phyloP scores from a whole-genome alignment of 2,888 invertebrate species.

The Kryphioiulus occultus region DNA sequence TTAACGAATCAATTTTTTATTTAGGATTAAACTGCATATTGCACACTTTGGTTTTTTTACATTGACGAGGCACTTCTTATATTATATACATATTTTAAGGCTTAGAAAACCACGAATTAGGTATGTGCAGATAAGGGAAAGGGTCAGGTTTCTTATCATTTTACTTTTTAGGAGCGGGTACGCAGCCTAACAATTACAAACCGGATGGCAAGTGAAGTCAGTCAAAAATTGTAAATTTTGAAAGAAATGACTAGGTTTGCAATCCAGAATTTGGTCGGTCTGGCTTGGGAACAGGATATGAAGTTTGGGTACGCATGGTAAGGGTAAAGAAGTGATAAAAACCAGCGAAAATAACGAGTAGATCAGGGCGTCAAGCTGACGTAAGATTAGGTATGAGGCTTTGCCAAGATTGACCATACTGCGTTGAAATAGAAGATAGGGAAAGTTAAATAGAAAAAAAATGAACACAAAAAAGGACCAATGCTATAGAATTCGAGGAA shows the following conservation, averaged over 20 bases:
- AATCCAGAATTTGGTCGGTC: background rate
- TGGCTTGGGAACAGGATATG: background rate
- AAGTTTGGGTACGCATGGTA: background rate
- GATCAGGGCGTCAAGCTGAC: no score
- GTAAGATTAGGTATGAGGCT: no score
- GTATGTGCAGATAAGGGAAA: background rate
- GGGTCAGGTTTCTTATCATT: background rate
- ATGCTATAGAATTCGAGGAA: no score
- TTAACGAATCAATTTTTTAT: constrained; percentile 9
- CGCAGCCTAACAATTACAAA: background rate
- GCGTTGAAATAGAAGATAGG: no score
- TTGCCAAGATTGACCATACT: no score
- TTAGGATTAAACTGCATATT: background rate
- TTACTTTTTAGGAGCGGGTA: no score
- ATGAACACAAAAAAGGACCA: no score
- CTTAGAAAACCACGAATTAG: background rate
- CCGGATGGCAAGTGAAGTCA: background rate
- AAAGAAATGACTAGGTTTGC: background rate
- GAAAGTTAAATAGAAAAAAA: no score
- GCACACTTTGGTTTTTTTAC: constrained; percentile 16
- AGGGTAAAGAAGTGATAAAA: no score
- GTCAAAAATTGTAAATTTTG: background rate
- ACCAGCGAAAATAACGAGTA: no score
- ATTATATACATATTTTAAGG: background rate
- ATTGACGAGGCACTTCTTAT: background rate